Evolutionary conservation across 2,888 invertebrate species (phyloP), one percentile per base, ranked within the genome.

Genomic region (Leptura quadrifasciata): DNA sequence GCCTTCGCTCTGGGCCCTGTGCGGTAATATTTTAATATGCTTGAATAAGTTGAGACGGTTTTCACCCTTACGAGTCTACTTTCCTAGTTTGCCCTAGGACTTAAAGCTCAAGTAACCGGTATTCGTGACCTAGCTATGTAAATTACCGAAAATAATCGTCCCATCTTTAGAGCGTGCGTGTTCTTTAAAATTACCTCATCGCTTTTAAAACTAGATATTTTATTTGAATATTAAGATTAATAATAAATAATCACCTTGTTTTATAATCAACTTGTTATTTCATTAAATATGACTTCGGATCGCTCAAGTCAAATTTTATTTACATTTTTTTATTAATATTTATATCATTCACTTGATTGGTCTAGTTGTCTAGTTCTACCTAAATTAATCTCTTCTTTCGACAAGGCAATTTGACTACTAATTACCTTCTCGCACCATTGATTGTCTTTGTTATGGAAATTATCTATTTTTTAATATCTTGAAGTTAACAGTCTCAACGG

Each of bases 211-310:
- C 47, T n/a, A 47, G 47, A 47, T 47, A 47, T 47, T 47, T 47
- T 47, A 47, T 54, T 27, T 20, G 55, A 31, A 55, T 18, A 54
- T 55, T 55, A n/a, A 68, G 68, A 68, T 68, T 20, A 68, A 64
- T 21, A 64, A 21, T 39, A 24, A 31, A 35, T 64, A 39, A 31
- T 31, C 15, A 64, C 39, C 39, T 18, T 18, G 39, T 35, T 31
- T 31, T 39, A 64, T 35, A 31, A 39, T 20, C 24, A 27, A 64
- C 27, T 64, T 64, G 31, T 47, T 47, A n/a, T n/a, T 47, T 47
- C 15, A 47, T n/a, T 47, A n/a, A 47, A n/a, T 47, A 47, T n/a
- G 47, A 47, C n/a, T n/a, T 3, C n/a, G 27, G 27, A 31, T 6
- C 8, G 27, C 6, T 31, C 47, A 3, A 6, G 47, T 10, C 15